These are phyloP conservation scores for Cheilosia vernalis DNA, from an alignment of 2,888 invertebrate genomes.

Conservation along the genomic window DNA sequence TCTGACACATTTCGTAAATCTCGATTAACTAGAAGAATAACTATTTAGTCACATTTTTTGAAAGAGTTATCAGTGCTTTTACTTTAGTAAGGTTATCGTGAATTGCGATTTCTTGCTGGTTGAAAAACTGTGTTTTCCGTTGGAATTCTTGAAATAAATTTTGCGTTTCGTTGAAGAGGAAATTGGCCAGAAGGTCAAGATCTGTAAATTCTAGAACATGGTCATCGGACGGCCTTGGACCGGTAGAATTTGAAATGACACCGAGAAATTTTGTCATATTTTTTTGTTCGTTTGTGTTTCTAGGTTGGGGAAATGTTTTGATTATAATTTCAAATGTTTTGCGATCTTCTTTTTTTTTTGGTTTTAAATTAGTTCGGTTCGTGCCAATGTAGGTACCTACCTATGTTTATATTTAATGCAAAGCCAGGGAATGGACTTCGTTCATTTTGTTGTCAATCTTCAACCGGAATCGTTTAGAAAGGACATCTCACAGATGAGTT, in stretches of 20 bases:
- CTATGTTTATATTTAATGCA: too few species aligned
- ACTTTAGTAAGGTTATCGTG: slow-evolving; percentile 33
- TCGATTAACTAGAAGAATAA: slow-evolving; percentile 9
- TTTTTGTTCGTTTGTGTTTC: background rate
- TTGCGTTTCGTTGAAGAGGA: slow-evolving; percentile 72
- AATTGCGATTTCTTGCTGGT: slow-evolving; percentile 70
- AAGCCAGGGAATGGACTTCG: too few species aligned
- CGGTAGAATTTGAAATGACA: slow-evolving; percentile 56
- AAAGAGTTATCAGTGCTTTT: background rate
- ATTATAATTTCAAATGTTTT: slow-evolving; percentile 1
- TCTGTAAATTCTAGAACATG: slow-evolving; percentile 71
- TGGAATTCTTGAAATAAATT: slow-evolving; percentile 76
- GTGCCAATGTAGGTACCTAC: too few species aligned
- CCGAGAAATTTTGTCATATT: slow-evolving; percentile 73
- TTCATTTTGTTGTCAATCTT: too few species aligned
- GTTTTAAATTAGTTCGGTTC: too few species aligned
- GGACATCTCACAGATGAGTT: too few species aligned
- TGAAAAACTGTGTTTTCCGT: slow-evolving; percentile 70
- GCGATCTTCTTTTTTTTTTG: too few species aligned
- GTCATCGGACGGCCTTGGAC: slow-evolving; percentile 12
- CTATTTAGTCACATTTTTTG: background rate
- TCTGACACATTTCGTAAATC: slow-evolving; percentile 10
- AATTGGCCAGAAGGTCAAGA: slow-evolving; percentile 74
- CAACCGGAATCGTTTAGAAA: too few species aligned
- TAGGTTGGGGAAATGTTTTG: background rate